Base-by-base conservation (phyloP, 2,888 invertebrate species). In the Eilema depressum region DNA sequence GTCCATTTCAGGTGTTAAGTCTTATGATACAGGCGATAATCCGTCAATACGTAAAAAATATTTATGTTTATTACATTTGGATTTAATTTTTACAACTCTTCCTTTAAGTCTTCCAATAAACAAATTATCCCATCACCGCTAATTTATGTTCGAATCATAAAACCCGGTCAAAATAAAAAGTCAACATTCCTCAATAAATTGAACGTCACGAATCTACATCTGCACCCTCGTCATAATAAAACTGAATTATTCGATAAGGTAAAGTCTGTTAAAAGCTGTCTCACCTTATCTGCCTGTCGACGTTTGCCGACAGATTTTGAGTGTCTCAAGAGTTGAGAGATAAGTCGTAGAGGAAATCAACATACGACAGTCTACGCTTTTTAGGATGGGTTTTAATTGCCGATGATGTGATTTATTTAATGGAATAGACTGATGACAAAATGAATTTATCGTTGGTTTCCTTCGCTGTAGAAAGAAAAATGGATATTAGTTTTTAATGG, bases 191-290 rank as follows among this genome's bases (percentile, higher is more conserved):
- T 69, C 75, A 78, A 78, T 79, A 82, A 78, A 72, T 73, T 69
- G 75, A 72, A 81, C 82, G 76, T 82, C 86, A 86, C 89, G 84
- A 91, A 88, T 89, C 89, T 87, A 83, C 78, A 73, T 65, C 67
- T 68, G 69, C 73, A 91, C 91, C 91, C 91, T 90, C 84, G 88
- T 91, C 90, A 89, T 89, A 89, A 90, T 90, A 91, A 90, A 90
- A 88, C 80, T 62, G 69, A 76, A 81, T 83, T 71, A 81, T 76
- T 82, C 83, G 80, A 85, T 84, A 84, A 79, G 79, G 82, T 78
- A 75, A 79, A 69, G 75, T 75, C 61, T 71, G 75, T 83, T 75
- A 81, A 83, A 82, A 84, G 80, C 75, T 75, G 75, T 60, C 63
- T 62, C 37, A 66, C 69, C 75, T 84, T 82, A 81, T 80, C 80